Base-by-base conservation (phyloP, 2,797 vertebrate species). In the Karalla daura region DNA sequence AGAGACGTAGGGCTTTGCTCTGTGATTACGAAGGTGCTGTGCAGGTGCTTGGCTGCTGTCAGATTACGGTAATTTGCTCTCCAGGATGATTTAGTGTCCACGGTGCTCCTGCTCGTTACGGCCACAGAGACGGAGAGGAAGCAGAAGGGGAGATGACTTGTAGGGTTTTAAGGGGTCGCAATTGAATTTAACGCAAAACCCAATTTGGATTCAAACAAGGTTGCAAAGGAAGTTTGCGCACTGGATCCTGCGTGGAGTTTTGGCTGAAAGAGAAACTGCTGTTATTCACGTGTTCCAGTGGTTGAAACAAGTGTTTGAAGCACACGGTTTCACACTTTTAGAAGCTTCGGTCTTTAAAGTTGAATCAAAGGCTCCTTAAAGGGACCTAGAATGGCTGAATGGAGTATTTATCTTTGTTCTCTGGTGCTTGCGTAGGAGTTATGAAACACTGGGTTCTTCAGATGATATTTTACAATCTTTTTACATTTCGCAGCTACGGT, bases 31-130 rank as follows among this genome's bases (percentile, higher is more conserved):
- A 64, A 79, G 85, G 81, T 74, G 70, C 59, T 44, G 68, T 51
- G 79, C 81, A 82, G 75, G 69, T 88, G 68, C 78, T 37, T 33
- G 70, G 77, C 66, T 80, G 69, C 76, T 83, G 88, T 88, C 84
- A 84, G 75, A 86, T 84, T 86, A 71, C 35, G 7, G 70, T 89
- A 78, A 88, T 90, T 86, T 78, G 63, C 73, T 80, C 64, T 74
- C 33, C 52, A n/a, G 78, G 71, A 88, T 88, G 86, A 88, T 84
- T 84, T 78, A 84, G 74, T 74, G 64, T 81, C 68, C 9, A 7
- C 72, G 37, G 53, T 40, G 70, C 56, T 83, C 5, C 37, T 10
- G 63, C 83, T 90, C 80, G 76, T 87, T 86, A 81, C 10, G 53
- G 55, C 58, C 70, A 35, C 63, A 28, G 54, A 60, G 33, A 50